Evolutionary conservation across 2,888 invertebrate genomes (phyloP).

Genomic region (Heliconius aoede): DNA sequence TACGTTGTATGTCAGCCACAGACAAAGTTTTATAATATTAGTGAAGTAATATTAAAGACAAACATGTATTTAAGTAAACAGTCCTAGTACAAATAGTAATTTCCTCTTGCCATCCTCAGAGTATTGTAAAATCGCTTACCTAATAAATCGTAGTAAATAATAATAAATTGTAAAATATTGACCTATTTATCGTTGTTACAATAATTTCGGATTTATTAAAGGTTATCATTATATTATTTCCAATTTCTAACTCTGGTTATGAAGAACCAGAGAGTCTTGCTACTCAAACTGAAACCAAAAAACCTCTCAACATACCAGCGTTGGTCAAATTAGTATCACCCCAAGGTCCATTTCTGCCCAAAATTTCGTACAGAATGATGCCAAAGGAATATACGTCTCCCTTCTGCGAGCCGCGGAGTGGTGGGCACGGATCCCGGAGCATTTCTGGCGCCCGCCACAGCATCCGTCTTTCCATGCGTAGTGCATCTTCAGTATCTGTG

Average conservation of each 20-base stretch:
- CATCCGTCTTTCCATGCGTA: conserved; percentile 80
- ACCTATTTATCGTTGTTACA: too few species aligned
- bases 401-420: conserved; percentile 90
- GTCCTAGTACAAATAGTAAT: neutral
- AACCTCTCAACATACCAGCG: conserved; percentile 78
- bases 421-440: conserved; percentile 83
- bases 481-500: conserved; percentile 84
- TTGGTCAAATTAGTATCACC: conserved; percentile 86
- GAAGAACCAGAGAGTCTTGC: neutral
- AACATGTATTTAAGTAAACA: neutral
- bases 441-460: conserved; percentile 91
- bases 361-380: conserved; percentile 92
- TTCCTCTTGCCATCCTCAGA: neutral
- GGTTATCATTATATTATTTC: neutral
- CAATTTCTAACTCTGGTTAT: neutral
- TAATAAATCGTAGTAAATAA: too few species aligned
- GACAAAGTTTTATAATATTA: too few species aligned
- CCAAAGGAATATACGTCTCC: conserved; percentile 94
- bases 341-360: conserved; percentile 92
- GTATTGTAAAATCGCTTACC: neutral
- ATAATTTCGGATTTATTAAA: too few species aligned
- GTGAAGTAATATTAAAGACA: neutral
- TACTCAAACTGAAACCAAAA: neutral
- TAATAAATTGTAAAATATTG: neutral
- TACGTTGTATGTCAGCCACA: too few species aligned